phyloP scores from a whole-genome alignment of 2,888 invertebrate species.

The Drosophila quinaria region DNA sequence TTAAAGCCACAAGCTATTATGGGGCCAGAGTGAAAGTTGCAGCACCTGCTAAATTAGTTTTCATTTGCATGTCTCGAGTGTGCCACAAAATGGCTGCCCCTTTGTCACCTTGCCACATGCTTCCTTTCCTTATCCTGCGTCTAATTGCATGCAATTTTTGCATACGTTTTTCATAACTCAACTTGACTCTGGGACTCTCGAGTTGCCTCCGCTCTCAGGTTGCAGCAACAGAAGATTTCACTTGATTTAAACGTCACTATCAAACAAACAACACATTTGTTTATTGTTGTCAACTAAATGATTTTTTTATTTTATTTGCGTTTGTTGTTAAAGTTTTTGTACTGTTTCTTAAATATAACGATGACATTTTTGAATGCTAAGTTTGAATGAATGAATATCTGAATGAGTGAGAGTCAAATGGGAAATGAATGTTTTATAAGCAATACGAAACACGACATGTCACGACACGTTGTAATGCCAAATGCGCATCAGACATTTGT shows the following conservation, averaged over 20 bases:
- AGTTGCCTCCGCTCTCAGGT: conserved; percentile 1
- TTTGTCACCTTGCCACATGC: not conserved
- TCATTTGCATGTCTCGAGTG: conserved; percentile 45
- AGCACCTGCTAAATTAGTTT: conserved; percentile 42
- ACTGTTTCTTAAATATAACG: conserved; percentile 18
- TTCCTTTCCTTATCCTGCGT: not conserved
- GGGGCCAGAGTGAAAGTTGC: conserved; percentile 24
- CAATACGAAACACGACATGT: conserved; percentile 27
- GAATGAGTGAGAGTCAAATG: conserved; percentile 35
- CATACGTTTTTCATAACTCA: conserved; percentile 55
- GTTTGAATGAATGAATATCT: conserved; percentile 5
- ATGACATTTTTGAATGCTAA: conserved; percentile 47
- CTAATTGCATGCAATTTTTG: conserved; percentile 51
- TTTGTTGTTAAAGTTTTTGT: conserved; percentile 1
- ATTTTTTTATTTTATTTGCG: conserved; percentile 19
- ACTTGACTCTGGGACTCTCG: not conserved
- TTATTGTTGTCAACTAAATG: conserved; percentile 12
- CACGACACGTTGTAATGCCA: conserved; percentile 64
- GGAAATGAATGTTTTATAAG: conserved; percentile 69
- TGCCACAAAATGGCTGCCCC: conserved; percentile 38
- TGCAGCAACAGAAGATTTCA: conserved; percentile 3
- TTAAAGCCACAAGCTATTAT: conserved; percentile 13
- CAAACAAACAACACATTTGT: conserved; percentile 5
- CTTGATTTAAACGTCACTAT: conserved; percentile 26
- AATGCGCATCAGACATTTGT: conserved; percentile 78